A percentile compares a stretch with the other conserved stretches of the same genome.
Conservation (phyloP, 2,888 invertebrate species). For the Nomada fucata region DNA sequence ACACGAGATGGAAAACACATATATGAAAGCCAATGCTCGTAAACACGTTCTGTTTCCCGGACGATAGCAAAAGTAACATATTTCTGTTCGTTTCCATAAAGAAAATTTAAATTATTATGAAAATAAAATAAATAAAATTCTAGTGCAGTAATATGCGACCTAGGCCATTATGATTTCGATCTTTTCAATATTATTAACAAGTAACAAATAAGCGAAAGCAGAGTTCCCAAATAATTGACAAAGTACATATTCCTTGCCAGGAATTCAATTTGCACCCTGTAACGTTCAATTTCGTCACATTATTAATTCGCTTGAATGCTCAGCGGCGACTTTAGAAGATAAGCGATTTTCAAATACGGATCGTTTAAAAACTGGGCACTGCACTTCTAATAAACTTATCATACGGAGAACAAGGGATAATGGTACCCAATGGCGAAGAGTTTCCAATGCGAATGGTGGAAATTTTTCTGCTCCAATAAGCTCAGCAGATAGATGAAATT, state of each 20-base stretch:
- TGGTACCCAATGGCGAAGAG: conserved; percentile 22
- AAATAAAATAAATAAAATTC: too few species aligned
- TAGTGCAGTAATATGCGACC: too few species aligned
- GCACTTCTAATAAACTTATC: conserved; percentile 50
- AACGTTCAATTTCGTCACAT: conserved; percentile 12
- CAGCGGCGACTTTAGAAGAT: conserved; percentile 17
- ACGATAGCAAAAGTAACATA: conserved; percentile 14
- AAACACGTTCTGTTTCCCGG: conserved; percentile 46
- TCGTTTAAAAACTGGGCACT: conserved; percentile 46
- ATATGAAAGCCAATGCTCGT: conserved; percentile 54
- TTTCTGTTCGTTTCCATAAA: too few species aligned
- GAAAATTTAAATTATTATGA: too few species aligned
- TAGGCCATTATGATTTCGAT: too few species aligned
- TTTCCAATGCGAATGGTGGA: conserved; percentile 32
- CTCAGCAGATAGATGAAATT: conserved; percentile 27
- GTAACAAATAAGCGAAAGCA: not conserved
- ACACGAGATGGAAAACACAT: conserved; percentile 36
- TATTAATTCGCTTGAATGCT: conserved; percentile 33
- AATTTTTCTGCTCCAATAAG: conserved; percentile 56
- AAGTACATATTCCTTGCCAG: not conserved
- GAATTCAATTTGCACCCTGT: conserved; percentile 8
- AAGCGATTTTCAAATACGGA: conserved; percentile 53
- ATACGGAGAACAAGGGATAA: not conserved
- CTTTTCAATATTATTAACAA: not conserved
- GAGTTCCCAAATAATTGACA: not conserved